Evolutionary conservation across 1,140 invertebrate genomes (phyloP), one percentile per base, ranked within the genome.

Genomic region (Drosophila nigrodunni): DNA sequence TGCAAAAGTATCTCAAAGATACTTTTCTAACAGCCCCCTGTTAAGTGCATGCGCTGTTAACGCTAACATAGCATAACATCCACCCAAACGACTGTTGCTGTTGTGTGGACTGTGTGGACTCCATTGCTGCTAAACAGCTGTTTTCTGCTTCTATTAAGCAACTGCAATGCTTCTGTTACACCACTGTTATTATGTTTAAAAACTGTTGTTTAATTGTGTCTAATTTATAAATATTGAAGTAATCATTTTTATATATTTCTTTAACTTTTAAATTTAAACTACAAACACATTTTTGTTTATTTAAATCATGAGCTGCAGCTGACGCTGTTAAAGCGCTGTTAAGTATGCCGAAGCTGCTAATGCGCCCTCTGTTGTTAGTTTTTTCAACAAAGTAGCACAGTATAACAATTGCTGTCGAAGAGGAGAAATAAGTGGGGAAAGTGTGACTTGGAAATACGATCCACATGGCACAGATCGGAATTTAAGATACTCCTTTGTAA

Each of bases 1-100:
- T 61, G 65, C 71, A 41, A 30, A 68, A 73, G 55, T 73, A 68
- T 73, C 71, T 74, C 47, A 61, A 30, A 74, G 71, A 61, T 49
- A 69, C 39, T 34, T 61, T 49, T 61, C 18, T 49, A 69, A 61
- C 71, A 69, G 49, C 11, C 65, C 3, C 2, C 59, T 71, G 68
- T 52, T 64, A 64, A 55, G 25, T 7, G 4, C 49, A 35, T 9
- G 4, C 49, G 5, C 65, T 61, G 57, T 18, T 18, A 18, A n/a
- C 8, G 4, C 10, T 35, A 52, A 52, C 46, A 50, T 52, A 30
- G n/a, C 37, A 21, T 46, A n/a, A 3, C 43, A 34, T 25, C 39
- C 9, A 52, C 62, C 9, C 43, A 52, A 34, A 10, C 25, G 41
- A 13, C 10, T 43, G 52, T 50, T 58, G 15, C 47, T 52, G 47